Base-by-base conservation (phyloP, 2,113 vertebrate species). In the human (Homo sapiens) region DNA sequence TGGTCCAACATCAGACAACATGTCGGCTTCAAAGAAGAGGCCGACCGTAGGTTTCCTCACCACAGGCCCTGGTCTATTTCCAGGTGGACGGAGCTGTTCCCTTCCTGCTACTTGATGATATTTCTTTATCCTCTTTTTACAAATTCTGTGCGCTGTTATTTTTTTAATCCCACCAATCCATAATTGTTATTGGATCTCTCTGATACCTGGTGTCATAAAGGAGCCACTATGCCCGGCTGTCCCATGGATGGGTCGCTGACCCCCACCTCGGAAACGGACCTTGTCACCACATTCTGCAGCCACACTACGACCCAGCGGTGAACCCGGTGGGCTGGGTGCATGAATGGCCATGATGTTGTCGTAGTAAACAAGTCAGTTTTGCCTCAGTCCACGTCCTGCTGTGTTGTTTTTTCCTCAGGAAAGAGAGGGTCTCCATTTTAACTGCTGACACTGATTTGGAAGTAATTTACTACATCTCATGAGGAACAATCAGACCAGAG, bases 221-320 rank as follows among this genome's bases (percentile, higher is more conserved):
- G 3, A 48, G 18, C 75, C 20, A 48, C 6, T 12, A 40, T 4
- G 9, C 23, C 38, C 13, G 17, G 32, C 52, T 48, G 22, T 61
- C 48, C 27, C 30, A 9, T 7, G 48, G 87, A 12, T 1, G 0
- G 22, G 18, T 20, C 0, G 0, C 30, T 1, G 38, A 16, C 3
- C 3, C 13, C 30, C 22, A 4, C 5, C 3, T 17, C 3, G 2
- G 59, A 82, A 9, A 61, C 4, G 6, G 40, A 70, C 27, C 32
- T 25, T 22, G 20, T 14, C 8, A 27, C 13, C 40, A 32, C 45
- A 18, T 48, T 12, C n/a, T 27, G 27, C 45, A 82, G 48, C 23
- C 1, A 0, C 5, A 23, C n/a, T 6, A 18, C 38, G 30, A 40
- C 45, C 35, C 48, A 22, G 61, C 5, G 27, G 9, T 38, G 89